These are phyloP conservation scores for Talpa occidentalis DNA, from an alignment of 2,113 vertebrate species.

Conservation along the genomic window DNA sequence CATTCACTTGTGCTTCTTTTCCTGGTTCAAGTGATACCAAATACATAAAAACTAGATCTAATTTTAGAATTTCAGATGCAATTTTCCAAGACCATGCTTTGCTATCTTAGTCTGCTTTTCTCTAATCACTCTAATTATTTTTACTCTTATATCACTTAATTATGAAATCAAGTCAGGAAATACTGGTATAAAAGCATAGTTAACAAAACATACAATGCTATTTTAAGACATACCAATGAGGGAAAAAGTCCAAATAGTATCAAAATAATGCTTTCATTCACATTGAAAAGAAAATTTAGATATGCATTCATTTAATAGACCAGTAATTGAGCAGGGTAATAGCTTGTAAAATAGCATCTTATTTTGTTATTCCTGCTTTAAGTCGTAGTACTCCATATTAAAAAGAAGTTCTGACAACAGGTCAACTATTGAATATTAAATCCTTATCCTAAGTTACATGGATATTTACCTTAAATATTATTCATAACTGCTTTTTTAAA, in stretches of 20 bases:
- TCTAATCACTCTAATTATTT: not conserved
- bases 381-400: not conserved
- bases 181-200: constrained; percentile 51
- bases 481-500: constrained; percentile 2
- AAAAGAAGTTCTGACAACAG: not conserved
- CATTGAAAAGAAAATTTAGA: constrained; percentile 62
- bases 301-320: not conserved
- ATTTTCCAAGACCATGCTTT: not conserved
- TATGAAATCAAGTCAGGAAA: constrained; percentile 36
- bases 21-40: not conserved
- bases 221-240: not conserved
- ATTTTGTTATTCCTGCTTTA: not conserved
- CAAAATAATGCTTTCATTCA: constrained; percentile 53
- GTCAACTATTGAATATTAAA: constrained; percentile 18
- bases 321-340: not conserved
- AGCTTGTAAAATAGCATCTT: not conserved
- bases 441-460: not conserved
- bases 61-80: not conserved
- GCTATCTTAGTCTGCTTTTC: not conserved
- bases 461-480: constrained; percentile 9
- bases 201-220: constrained; percentile 51
- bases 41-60: not conserved
- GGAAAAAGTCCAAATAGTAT: not conserved
- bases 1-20: constrained; percentile 31
- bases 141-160: not conserved